Evolutionary conservation across 2,113 vertebrate genomes (phyloP).

Genomic region (Apistogramma diplotaenia): DNA sequence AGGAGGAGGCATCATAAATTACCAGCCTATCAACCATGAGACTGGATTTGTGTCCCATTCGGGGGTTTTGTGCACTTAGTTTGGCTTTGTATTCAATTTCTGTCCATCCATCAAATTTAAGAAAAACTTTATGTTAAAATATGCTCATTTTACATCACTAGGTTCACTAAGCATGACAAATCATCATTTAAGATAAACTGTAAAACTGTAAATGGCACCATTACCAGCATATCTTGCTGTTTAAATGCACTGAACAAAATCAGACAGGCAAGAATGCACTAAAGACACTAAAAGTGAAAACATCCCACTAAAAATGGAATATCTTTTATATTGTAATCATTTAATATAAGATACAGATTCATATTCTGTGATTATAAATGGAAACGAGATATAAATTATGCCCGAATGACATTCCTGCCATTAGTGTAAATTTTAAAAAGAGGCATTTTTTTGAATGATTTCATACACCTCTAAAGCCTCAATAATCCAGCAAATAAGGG

Average conservation of each 20-base stretch:
- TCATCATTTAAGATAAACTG: neutral
- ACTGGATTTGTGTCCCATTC: neutral
- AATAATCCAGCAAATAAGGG: neutral
- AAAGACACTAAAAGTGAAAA: neutral
- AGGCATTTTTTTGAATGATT: neutral
- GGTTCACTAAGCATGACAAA: neutral
- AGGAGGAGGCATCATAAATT: neutral
- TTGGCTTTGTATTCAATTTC: neutral
- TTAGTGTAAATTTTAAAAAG: neutral
- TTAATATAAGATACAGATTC: neutral
- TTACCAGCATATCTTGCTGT: neutral
- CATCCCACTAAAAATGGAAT: neutral
- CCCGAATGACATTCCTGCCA: neutral
- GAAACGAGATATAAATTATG: neutral
- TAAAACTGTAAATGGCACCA: conserved; percentile 11
- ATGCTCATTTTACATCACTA: neutral
- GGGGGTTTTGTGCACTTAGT: neutral
- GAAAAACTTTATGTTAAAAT: neutral
- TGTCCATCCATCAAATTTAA: neutral
- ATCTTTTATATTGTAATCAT: neutral
- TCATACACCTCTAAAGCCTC: neutral
- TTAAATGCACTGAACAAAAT: conserved; percentile 25
- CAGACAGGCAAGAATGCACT: neutral
- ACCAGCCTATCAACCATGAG: neutral
- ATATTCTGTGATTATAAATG: neutral